A percentile compares a stretch with the other conserved stretches of the same genome.
These are phyloP conservation scores for Smithornis capensis DNA, from an alignment of 2,113 vertebrate species.

Conservation along the genomic window DNA sequence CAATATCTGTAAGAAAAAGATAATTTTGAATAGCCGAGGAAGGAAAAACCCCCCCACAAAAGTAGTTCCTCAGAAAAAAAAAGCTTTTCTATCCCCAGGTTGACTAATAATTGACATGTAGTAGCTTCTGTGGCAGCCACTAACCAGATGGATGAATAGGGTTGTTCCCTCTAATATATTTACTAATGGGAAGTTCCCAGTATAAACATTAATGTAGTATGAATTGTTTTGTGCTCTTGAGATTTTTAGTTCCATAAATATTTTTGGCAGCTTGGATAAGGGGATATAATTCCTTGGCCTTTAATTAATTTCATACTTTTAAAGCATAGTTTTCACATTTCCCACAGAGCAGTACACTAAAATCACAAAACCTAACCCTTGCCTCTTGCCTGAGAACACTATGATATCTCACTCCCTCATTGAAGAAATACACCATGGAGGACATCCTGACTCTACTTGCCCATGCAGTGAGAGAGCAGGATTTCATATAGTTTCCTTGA, in stretches of 20 bases:
- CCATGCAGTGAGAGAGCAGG: neutral
- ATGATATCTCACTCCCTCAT: neutral
- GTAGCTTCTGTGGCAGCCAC: neutral
- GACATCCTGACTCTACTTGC: neutral
- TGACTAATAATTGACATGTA: slow-evolving; percentile 30
- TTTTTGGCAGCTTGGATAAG: slow-evolving; percentile 15
- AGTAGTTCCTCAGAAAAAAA: neutral
- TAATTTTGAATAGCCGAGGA: neutral
- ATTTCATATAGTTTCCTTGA: neutral
- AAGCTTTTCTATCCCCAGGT: neutral
- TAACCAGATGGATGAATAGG: slow-evolving; percentile 17
- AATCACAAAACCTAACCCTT: neutral
- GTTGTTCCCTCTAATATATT: slow-evolving; percentile 1
- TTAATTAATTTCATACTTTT: slow-evolving; percentile 18
- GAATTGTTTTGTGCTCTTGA: slow-evolving; percentile 46
- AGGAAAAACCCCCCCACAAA: neutral
- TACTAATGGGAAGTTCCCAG: slow-evolving; percentile 33
- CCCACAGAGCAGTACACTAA: neutral
- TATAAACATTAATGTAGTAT: slow-evolving; percentile 16
- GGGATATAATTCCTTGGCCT: neutral
- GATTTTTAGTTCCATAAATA: slow-evolving; percentile 46
- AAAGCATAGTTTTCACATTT: neutral
- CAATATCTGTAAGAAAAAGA: neutral
- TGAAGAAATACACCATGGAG: neutral
- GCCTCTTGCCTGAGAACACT: neutral